Evolutionary conservation across 2,888 invertebrate genomes (phyloP).

Genomic region (Amblyjoppa fuscipennis): DNA sequence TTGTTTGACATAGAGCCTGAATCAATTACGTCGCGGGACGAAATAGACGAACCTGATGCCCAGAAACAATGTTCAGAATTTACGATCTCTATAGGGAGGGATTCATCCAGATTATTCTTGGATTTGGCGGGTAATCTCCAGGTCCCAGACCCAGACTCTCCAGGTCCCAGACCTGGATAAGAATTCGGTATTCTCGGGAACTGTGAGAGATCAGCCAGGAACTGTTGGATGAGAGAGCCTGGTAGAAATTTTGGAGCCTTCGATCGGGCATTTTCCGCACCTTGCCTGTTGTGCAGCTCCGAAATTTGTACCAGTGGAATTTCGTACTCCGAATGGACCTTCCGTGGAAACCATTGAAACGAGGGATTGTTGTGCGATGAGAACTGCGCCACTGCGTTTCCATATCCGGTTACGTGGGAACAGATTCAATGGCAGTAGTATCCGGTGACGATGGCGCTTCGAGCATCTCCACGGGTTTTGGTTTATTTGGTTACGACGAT

Average conservation of each 20-base stretch:
- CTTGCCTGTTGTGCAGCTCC: background rate
- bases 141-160: no score
- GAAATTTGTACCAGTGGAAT: background rate
- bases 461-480: background rate
- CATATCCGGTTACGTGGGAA: background rate
- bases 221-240: background rate
- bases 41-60: background rate
- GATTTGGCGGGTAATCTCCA: background rate
- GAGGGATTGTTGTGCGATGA: background rate
- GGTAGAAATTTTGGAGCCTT: no score
- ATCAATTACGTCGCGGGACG: constrained; percentile 47
- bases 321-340: background rate
- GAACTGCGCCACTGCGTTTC: background rate
- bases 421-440: background rate
- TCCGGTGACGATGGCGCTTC: background rate
- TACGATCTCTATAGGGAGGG: background rate
- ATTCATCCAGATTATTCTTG: background rate
- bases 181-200: background rate
- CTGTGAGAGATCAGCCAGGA: background rate
- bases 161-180: no score
- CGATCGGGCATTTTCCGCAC: no score
- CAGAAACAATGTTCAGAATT: background rate
- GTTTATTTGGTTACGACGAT: constrained; percentile 1
- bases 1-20: constrained; percentile 47
- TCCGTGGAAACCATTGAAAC: background rate